Conservation (phyloP, 2,888 invertebrate genomes). For the Tenthredo amoena region DNA sequence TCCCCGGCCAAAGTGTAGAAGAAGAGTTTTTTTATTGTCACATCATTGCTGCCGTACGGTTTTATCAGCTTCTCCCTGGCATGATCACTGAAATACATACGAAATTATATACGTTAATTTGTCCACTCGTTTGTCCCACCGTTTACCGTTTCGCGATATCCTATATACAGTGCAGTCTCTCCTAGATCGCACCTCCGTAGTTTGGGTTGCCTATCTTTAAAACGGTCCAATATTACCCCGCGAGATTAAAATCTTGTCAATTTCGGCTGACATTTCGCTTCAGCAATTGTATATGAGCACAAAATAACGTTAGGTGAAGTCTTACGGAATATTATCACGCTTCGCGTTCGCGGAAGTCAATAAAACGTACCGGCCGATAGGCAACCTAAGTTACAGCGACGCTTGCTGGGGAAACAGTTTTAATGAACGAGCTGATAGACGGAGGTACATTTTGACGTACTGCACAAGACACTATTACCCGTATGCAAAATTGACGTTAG, state of each 20-base stretch:
- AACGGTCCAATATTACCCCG: not conserved
- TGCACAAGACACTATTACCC: not conserved
- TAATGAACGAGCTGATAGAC: not conserved
- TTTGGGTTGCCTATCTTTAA: not conserved
- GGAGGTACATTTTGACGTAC: not conserved
- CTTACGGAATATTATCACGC: not conserved
- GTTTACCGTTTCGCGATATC: not conserved
- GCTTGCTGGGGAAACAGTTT: not conserved
- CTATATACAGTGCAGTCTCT: not conserved
- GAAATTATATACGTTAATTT: not conserved
- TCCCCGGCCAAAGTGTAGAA: constrained; percentile 70
- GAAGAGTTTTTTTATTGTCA: constrained; percentile 76
- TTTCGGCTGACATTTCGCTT: not conserved
- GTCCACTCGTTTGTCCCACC: not conserved
- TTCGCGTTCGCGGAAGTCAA: not conserved
- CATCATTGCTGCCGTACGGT: constrained; percentile 72
- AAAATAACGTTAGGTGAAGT: not conserved
- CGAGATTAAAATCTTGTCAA: not conserved
- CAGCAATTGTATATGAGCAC: not conserved
- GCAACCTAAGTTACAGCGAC: not conserved
- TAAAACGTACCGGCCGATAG: not conserved
- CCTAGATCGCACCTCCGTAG: not conserved
- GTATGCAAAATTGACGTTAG: not conserved
- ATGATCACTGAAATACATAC: constrained; percentile 68
- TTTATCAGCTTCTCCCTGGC: constrained; percentile 72